Evolutionary conservation across 2,797 vertebrate species (phyloP), one percentile per base, ranked within the genome.

Genomic region (Halcyon leucocephala): DNA sequence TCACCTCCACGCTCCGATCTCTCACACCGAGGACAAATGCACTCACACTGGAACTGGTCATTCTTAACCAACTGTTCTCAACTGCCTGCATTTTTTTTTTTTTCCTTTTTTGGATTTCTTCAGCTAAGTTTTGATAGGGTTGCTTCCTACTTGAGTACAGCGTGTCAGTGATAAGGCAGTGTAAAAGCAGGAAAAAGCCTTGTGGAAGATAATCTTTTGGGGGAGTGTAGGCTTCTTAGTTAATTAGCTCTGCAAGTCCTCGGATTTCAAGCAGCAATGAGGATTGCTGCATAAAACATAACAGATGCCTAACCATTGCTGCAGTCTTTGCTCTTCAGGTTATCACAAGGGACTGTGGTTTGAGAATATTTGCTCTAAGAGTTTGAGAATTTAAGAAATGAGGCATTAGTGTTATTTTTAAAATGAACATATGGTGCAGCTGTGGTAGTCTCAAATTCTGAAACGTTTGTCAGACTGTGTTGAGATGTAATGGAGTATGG

Each of bases 161-260:
- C 57, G 64, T n/a, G 26, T 79, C 37, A 46, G 62, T 77, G 35
- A 66, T 84, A 76, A 92, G n/a, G 55, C 0, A 0, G 22, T 52
- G 24, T 46, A 80, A 89, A 90, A 86, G 29, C 60, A 84, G 28
- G 35, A 82, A 89, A 70, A 92, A 67, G 52, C 71, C 41, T 67
- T 42, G 55, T 66, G 74, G 74, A 92, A 86, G 78, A 80, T 93
- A 94, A 95, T 93, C 58, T 90, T 88, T 61, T 67, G 42, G 14
- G 39, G 48, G 41, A 67, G 71, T n/a, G 57, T 57, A 82, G 90
- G 52, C 78, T 94, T 92, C 65, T 87, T 92, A 95, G 70, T 49
- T 95, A 95, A 94, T 93, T 86, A 89, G 86, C 60, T 85, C 37
- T 90, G 41, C 60, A 82, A 90, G 64, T 89, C 71, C 15, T 72